Conservation (phyloP, 2,113 vertebrate genomes). For the Xiphophorus maculatus region DNA sequence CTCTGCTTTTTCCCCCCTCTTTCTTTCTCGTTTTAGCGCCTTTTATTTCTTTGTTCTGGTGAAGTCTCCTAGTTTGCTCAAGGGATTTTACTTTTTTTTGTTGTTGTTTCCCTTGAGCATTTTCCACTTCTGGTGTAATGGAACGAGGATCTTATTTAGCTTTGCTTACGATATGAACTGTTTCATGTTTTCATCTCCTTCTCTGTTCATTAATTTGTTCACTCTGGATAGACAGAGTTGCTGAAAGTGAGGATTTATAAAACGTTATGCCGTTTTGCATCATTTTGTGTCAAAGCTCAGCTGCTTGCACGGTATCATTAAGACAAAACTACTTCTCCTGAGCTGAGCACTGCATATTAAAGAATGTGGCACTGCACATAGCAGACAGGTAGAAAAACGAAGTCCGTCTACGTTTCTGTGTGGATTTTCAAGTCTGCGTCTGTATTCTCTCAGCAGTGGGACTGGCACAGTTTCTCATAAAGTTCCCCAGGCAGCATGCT, state of each 20-base stretch:
- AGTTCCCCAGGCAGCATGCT: conserved; percentile 49
- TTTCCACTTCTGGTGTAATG: background rate
- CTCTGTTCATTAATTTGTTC: background rate
- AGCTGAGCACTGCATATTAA: background rate
- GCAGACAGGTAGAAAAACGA: conserved; percentile 25
- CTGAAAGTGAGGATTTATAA: background rate
- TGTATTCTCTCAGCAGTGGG: conserved; percentile 22
- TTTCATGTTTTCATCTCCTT: background rate
- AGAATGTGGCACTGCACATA: background rate
- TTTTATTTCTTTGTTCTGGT: background rate
- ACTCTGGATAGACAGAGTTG: background rate
- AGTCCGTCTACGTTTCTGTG: background rate
- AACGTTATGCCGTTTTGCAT: background rate
- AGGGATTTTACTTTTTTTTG: background rate
- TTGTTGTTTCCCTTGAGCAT: background rate
- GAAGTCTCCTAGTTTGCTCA: background rate
- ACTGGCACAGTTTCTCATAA: conserved; percentile 54
- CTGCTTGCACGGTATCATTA: background rate
- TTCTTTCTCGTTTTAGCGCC: background rate
- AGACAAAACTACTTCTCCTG: background rate
- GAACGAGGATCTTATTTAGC: too few species aligned
- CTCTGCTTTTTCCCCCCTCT: conserved; percentile 7
- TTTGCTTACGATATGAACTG: too few species aligned
- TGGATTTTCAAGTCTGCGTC: conserved; percentile 4
- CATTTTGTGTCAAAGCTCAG: background rate